Percentiles rank a stretch among this genome's conserved stretches.
Conservation (phyloP, 1,140 invertebrate species). For the Brachionus plicatilis region DNA sequence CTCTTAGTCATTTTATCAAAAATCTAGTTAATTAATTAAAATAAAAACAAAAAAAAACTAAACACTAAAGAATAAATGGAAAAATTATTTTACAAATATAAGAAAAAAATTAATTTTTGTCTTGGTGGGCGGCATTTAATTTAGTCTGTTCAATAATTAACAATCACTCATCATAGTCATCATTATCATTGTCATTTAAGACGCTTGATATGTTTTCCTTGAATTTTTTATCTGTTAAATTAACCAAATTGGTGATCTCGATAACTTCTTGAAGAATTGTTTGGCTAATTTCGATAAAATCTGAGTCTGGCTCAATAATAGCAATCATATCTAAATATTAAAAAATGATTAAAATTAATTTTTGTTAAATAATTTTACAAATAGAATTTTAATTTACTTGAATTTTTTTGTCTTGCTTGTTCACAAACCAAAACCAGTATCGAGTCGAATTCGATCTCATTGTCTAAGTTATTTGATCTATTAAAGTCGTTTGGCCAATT, state of each 20-base stretch:
- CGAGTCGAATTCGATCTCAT: neutral
- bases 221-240: constrained; percentile 5
- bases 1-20: neutral
- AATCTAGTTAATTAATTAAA: neutral
- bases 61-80: neutral
- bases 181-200: constrained; percentile 20
- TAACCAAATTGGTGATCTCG: constrained; percentile 13
- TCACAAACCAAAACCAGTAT: constrained; percentile 10
- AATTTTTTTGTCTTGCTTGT: neutral
- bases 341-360: too few relatives aligned
- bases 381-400: neutral
- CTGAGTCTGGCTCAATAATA: constrained; percentile 1
- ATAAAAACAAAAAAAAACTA: neutral
- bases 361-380: too few relatives aligned
- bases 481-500: constrained; percentile 21
- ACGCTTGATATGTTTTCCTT: constrained; percentile 36
- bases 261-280: neutral
- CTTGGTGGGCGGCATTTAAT: neutral
- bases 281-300: constrained; percentile 8
- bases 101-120: neutral
- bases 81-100: constrained; percentile 1
- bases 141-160: neutral
- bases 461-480: neutral
- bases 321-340: neutral
- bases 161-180: neutral